A percentile compares a stretch with the other conserved stretches of the same genome.
phyloP scores from a whole-genome alignment of 2,113 vertebrate species.

The Nothoprocta pentlandii region DNA sequence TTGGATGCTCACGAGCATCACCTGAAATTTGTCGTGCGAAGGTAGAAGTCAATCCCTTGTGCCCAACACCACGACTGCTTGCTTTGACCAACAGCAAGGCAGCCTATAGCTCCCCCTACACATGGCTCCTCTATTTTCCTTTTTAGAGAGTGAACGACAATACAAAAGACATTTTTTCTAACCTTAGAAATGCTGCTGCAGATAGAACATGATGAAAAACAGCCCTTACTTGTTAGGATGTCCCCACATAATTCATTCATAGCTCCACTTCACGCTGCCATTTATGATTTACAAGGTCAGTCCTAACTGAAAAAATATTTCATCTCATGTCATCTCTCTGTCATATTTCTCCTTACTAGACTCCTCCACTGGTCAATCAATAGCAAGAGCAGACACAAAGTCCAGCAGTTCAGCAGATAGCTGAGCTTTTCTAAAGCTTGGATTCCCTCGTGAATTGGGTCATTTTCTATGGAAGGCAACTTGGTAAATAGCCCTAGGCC shows the following conservation, averaged over 20 bases:
- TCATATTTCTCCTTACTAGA: constrained; percentile 23
- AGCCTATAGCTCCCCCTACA: neutral
- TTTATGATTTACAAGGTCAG: neutral
- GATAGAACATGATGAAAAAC: neutral
- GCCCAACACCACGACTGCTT: neutral
- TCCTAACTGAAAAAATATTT: constrained; percentile 7
- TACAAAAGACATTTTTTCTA: neutral
- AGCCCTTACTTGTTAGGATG: neutral
- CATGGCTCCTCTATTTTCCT: neutral
- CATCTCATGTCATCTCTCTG: neutral
- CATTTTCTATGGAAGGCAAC: neutral
- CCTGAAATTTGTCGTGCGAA: neutral
- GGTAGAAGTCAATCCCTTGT: neutral
- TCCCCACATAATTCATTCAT: neutral
- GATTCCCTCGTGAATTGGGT: neutral
- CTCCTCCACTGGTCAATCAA: constrained; percentile 8
- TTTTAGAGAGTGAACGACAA: neutral
- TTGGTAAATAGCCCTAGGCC: neutral
- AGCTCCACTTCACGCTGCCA: neutral
- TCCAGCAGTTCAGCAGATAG: neutral
- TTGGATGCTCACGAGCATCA: neutral
- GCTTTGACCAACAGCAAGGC: neutral
- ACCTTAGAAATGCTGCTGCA: neutral
- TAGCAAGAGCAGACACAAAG: neutral
- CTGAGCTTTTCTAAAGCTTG: neutral